Percentiles rank a stretch among this genome's conserved stretches.
Evolutionary conservation across 1,140 invertebrate genomes (phyloP).

Genomic region (Paraescarpia echinospica): DNA sequence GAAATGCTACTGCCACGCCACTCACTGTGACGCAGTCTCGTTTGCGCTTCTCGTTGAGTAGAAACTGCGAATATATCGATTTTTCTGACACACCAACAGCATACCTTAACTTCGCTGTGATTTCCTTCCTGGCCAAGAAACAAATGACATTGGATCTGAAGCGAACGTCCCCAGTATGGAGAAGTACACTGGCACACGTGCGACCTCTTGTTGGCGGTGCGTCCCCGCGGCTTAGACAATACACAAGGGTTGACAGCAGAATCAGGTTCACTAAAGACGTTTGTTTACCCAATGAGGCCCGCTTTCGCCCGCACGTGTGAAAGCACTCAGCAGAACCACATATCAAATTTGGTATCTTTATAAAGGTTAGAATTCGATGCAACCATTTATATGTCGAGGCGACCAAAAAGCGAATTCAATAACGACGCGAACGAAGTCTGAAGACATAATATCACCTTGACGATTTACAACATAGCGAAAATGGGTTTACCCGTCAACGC

Average conservation of each 20-base stretch:
- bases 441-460: not conserved
- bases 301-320: not conserved
- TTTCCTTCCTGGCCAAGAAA: not conserved
- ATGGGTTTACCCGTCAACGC: not conserved
- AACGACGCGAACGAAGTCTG: not conserved
- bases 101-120: not conserved
- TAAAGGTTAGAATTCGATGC: not conserved
- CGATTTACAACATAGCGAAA: not conserved
- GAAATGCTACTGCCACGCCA: not conserved
- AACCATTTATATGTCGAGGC: not conserved
- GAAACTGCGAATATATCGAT: not conserved
- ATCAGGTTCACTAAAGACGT: not conserved
- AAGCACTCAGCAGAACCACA: not conserved
- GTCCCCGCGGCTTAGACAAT: not conserved
- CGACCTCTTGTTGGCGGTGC: not conserved
- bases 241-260: not conserved
- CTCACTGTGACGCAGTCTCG: not conserved
- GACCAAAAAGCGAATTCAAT: not conserved
- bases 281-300: not conserved
- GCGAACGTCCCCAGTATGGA: not conserved
- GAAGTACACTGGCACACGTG: conserved; percentile 3
- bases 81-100: not conserved
- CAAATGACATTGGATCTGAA: not conserved
- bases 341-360: not conserved
- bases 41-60: not conserved